Evolutionary conservation across 2,113 vertebrate genomes (phyloP).

Genomic region (Xyrauchen texanus): DNA sequence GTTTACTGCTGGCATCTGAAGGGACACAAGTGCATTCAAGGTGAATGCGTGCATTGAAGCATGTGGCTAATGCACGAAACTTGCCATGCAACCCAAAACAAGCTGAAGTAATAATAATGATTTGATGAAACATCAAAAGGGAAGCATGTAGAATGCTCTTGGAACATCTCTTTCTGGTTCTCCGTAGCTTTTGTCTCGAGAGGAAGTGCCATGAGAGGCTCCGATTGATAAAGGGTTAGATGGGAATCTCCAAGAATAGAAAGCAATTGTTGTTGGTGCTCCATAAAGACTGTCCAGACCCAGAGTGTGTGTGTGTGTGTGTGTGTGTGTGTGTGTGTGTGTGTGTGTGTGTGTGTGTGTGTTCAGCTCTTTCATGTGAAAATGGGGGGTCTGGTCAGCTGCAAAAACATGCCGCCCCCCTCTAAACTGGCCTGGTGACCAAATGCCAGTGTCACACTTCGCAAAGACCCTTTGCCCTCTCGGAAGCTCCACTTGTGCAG

Average conservation of each 20-base stretch:
- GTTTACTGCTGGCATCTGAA: no score
- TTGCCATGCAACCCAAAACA: no score
- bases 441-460: conserved; percentile 74
- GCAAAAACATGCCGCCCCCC: conserved; percentile 71
- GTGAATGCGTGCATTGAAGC: no score
- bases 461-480: neutral
- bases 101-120: neutral
- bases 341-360: conserved; percentile 52
- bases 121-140: neutral
- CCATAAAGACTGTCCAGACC: conserved; percentile 51
- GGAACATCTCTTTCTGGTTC: neutral
- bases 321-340: conserved; percentile 42
- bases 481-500: neutral
- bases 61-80: no score
- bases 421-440: conserved; percentile 60
- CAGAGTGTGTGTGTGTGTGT: neutral
- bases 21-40: no score
- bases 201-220: conserved; percentile 26
- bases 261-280: conserved; percentile 65
- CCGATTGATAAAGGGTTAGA: conserved; percentile 47
- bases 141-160: neutral
- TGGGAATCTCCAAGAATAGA: conserved; percentile 68
- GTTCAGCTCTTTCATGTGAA: conserved; percentile 70
- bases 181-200: neutral
- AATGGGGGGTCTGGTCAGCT: conserved; percentile 76